Evolutionary conservation across 2,113 vertebrate genomes (phyloP), one percentile per base, ranked within the genome.

Genomic region (Sisor rabdophorus): DNA sequence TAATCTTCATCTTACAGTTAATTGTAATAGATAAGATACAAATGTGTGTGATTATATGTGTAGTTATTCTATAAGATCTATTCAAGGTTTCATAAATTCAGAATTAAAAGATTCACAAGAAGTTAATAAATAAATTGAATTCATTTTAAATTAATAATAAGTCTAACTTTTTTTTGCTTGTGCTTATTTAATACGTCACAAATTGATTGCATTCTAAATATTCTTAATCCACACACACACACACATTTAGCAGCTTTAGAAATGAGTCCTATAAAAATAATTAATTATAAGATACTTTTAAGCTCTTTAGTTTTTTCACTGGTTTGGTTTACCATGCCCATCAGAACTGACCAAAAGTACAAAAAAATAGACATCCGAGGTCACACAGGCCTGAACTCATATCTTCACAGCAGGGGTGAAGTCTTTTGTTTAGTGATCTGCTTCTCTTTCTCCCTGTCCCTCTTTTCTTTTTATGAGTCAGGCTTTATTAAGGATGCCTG

Each of bases 401-500:
- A 61, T 54, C 55, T 64, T 75, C 71, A 36, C 76, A 75, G 71
- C 64, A 60, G 75, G 80, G 77, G 83, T 17, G 79, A 52, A 56
- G 80, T 15, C 64, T 32, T 75, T 83, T 87, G 85, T 58, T 83
- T 86, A 87, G 86, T 48, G 81, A 81, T 72, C 36, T 2, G 16
- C 26, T 72, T 54, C 48, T 32, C 58, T 75, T 36, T 52, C 48
- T 32, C 40, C 24, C 70, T 15, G 32, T 44, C 70, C 12, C 16
- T 2, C 36, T 59, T 8, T 55, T 52, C 11, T n/a, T 58, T 24
- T 75, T 75, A 65, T 24, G 59, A 54, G 50, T 54, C 44, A 61
- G 10, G 85, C 79, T 83, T 87, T 87, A 79, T 69, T 87, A 86
- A 79, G 61, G 70, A 80, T 40, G 59, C 79, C 79, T 76, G 60